These are phyloP conservation scores for Eira barbara DNA, from an alignment of 2,113 vertebrate genomes.

Conservation along the genomic window DNA sequence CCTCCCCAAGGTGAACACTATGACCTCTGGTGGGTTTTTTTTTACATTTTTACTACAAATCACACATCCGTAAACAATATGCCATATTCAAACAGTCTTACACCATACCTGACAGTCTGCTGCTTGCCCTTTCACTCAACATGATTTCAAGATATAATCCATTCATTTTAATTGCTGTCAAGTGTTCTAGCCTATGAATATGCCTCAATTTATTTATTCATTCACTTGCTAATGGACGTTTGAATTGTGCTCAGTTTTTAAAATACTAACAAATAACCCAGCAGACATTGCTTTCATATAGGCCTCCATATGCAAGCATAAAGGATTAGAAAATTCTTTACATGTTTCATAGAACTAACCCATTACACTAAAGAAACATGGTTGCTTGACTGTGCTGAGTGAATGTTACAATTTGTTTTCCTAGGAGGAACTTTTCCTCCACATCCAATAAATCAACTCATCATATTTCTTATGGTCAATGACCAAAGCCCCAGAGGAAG, in stretches of 20 bases:
- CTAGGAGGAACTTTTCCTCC: neutral
- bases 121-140: neutral
- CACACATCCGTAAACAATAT: neutral
- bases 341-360: neutral
- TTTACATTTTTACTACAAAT: neutral
- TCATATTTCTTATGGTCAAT: neutral
- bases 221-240: neutral
- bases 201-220: neutral
- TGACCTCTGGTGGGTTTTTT: neutral
- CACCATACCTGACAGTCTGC: no score
- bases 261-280: neutral
- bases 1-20: no score
- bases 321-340: neutral
- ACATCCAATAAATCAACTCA: neutral
- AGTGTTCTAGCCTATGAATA: neutral
- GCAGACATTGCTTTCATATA: neutral
- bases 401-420: neutral
- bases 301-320: neutral
- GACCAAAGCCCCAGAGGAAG: slow-evolving; percentile 1
- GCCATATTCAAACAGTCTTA: neutral
- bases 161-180: neutral
- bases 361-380: neutral
- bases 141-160: neutral
- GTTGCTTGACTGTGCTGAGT: neutral
- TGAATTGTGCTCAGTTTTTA: neutral